Evolutionary conservation across 1,140 invertebrate species (phyloP).

Genomic region (Wasmannia auropunctata): DNA sequence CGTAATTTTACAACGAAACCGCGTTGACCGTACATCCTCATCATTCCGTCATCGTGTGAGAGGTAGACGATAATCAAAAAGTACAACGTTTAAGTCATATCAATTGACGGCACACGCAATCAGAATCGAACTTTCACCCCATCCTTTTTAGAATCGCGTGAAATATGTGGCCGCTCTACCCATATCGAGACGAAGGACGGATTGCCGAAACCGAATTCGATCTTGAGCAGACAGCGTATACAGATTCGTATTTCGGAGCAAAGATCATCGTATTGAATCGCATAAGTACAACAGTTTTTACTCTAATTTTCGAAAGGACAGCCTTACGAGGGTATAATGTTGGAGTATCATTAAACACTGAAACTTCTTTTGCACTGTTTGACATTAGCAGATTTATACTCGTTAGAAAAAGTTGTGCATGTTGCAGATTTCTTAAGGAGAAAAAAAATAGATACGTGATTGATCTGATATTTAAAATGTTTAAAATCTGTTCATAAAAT

Average conservation of each 20-base stretch:
- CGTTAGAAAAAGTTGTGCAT: neutral
- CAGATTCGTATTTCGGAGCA: neutral
- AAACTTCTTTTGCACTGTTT: neutral
- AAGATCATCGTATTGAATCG: neutral
- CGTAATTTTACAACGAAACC: conserved; percentile 57
- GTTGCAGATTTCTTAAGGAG: neutral
- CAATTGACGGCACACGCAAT: conserved; percentile 59
- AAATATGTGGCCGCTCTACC: conserved; percentile 67
- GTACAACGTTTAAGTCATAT: conserved; percentile 72
- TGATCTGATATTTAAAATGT: neutral
- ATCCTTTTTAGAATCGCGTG: conserved; percentile 42
- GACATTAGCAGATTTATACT: neutral
- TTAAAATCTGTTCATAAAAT: neutral
- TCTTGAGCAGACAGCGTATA: neutral
- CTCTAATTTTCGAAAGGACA: neutral
- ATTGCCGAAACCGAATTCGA: conserved; percentile 45
- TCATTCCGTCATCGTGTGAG: conserved; percentile 33
- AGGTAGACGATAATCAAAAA: conserved; percentile 57
- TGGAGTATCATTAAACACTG: neutral
- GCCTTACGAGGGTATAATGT: neutral
- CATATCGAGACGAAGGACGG: conserved; percentile 52
- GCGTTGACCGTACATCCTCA: conserved; percentile 7
- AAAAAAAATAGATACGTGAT: neutral
- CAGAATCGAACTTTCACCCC: conserved; percentile 40
- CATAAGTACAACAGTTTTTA: neutral